These are phyloP conservation scores for Eurytoma californica DNA, from an alignment of 2,888 invertebrate species.

Conservation along the genomic window DNA sequence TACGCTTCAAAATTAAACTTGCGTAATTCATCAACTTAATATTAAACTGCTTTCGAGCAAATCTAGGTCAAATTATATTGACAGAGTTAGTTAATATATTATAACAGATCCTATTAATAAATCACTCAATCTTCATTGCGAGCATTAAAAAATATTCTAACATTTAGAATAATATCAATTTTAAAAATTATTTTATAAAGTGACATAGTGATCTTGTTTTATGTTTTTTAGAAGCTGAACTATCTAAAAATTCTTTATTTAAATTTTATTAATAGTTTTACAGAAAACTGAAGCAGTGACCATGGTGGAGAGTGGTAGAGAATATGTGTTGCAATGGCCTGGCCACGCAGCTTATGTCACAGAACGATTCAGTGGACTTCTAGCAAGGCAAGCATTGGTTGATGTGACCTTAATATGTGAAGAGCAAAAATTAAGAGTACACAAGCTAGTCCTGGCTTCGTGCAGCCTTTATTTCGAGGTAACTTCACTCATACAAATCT, in stretches of 20 bases:
- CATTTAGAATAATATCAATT: background rate
- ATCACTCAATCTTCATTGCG: conserved; percentile 14
- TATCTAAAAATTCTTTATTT: background rate
- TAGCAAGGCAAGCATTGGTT: conserved; percentile 84
- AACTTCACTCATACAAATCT: conserved; percentile 55
- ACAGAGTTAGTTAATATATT: conserved; percentile 14
- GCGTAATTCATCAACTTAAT: background rate
- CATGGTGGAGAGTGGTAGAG: conserved; percentile 68
- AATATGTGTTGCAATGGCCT: conserved; percentile 82
- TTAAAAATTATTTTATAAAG: background rate
- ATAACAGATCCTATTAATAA: conserved; percentile 33
- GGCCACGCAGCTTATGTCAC: conserved; percentile 83
- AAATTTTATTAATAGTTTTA: conserved; percentile 19
- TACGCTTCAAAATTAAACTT: background rate
- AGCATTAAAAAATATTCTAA: conserved; percentile 25
- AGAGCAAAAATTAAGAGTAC: conserved; percentile 84
- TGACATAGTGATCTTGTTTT: background rate
- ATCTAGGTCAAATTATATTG: background rate
- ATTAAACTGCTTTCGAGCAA: conserved; percentile 8
- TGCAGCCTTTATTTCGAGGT: conserved; percentile 86
- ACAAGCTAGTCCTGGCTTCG: conserved; percentile 84
- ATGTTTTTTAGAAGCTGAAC: background rate
- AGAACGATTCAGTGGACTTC: conserved; percentile 82
- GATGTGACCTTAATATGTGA: conserved; percentile 86
- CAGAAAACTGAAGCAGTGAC: conserved; percentile 45